Evolutionary conservation across 2,113 vertebrate genomes (phyloP).

Genomic region (Nipponia nippon): DNA sequence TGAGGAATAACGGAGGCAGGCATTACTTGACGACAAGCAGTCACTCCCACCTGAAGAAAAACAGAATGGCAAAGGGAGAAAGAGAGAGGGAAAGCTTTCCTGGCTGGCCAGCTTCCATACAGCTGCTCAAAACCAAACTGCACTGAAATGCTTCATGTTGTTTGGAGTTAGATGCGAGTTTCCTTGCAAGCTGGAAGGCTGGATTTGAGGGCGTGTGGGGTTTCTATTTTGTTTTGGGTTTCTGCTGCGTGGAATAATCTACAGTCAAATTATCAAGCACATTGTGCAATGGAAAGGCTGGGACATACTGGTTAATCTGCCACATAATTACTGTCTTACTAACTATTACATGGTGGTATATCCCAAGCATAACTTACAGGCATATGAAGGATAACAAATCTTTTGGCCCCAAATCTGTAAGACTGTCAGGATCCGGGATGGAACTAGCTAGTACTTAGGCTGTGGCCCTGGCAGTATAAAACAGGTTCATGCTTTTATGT

Average conservation of each 20-base stretch:
- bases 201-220: accelerated
- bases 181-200: not conserved
- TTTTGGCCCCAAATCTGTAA: not conserved
- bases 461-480: not conserved
- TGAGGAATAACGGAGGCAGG: not conserved
- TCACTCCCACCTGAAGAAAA: not conserved
- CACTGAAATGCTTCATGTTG: not conserved
- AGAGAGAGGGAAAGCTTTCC: not conserved
- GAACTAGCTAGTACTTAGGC: not conserved
- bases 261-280: not conserved
- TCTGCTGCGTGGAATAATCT: not conserved
- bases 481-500: accelerated
- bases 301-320: not conserved
- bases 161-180: not conserved
- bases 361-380: not conserved
- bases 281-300: not conserved
- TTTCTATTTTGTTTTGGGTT: not conserved
- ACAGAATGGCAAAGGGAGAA: not conserved
- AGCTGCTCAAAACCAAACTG: not conserved
- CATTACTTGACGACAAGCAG: not conserved
- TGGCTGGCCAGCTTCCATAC: not conserved
- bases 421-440: not conserved
- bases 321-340: not conserved
- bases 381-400: not conserved
- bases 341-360: not conserved